Conservation (phyloP, 2,888 invertebrate species). For the Mimumesa dahlbomi region DNA sequence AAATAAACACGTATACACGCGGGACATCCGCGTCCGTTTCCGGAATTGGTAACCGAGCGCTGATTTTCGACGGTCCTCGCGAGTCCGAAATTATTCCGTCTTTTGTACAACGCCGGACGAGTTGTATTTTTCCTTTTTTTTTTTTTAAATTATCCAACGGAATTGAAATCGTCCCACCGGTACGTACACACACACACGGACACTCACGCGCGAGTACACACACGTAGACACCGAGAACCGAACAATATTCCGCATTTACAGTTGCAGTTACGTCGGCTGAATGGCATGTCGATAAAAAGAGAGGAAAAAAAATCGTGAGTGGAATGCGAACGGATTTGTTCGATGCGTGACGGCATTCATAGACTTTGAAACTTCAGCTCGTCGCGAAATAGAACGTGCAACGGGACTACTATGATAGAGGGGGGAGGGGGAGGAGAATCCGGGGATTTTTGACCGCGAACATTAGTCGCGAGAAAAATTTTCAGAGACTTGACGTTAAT, state of each 20-base stretch:
- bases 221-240: background rate
- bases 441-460: too few species aligned
- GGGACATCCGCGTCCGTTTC: too few species aligned
- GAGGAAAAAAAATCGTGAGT: background rate
- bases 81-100: background rate
- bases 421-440: too few species aligned
- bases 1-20: too few species aligned
- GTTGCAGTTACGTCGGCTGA: background rate
- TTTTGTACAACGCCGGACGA: conserved; percentile 1
- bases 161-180: background rate
- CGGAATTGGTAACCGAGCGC: too few species aligned
- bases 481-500: too few species aligned
- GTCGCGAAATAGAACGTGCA: background rate
- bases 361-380: background rate
- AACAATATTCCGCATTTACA: conserved; percentile 2
- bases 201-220: too few species aligned
- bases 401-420: too few species aligned
- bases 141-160: background rate
- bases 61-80: too few species aligned
- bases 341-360: background rate
- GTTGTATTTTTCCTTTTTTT: too few species aligned
- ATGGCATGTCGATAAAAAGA: conserved; percentile 3
- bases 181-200: too few species aligned
- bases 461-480: too few species aligned
- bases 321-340: conserved; percentile 2